Conservation (phyloP, 2,797 vertebrate genomes). For the Siniperca obscura region DNA sequence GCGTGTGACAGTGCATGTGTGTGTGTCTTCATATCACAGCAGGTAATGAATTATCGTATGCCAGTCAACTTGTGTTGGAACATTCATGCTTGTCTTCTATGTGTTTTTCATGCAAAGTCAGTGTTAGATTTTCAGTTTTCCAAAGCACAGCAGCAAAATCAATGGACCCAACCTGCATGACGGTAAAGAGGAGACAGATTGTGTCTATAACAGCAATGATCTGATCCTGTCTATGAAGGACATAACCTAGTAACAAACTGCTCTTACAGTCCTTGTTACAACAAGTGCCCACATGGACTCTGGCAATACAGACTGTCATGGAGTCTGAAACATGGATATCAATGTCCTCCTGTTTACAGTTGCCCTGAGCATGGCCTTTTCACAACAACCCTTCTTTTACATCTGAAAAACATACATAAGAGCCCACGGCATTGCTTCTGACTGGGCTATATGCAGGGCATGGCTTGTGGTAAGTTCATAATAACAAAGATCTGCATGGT, state of each 20-base stretch:
- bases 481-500: conserved; percentile 74
- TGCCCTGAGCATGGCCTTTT: conserved; percentile 13
- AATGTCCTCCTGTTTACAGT: conserved; percentile 17
- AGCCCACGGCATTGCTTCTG: conserved; percentile 24
- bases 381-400: conserved; percentile 25
- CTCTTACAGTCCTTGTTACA: conserved; percentile 7
- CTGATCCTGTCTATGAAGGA: conserved; percentile 7
- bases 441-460: conserved; percentile 42
- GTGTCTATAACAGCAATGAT: neutral
- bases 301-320: conserved; percentile 29
- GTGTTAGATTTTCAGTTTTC: conserved; percentile 24
- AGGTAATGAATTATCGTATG: conserved; percentile 59
- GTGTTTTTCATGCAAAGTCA: conserved; percentile 28
- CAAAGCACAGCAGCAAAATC: conserved; percentile 7
- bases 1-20: conserved; percentile 25
- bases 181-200: conserved; percentile 11
- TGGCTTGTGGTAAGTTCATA: conserved; percentile 64
- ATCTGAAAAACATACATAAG: conserved; percentile 56
- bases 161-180: neutral
- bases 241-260: neutral
- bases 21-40: conserved; percentile 52
- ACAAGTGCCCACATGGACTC: conserved; percentile 26
- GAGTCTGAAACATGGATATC: conserved; percentile 27
- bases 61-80: conserved; percentile 42
- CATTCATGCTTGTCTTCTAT: conserved; percentile 21